A percentile compares a stretch with the other conserved stretches of the same genome.
Evolutionary conservation across 2,888 invertebrate genomes (phyloP).

Genomic region (Parapristionchus giblindavisi): DNA sequence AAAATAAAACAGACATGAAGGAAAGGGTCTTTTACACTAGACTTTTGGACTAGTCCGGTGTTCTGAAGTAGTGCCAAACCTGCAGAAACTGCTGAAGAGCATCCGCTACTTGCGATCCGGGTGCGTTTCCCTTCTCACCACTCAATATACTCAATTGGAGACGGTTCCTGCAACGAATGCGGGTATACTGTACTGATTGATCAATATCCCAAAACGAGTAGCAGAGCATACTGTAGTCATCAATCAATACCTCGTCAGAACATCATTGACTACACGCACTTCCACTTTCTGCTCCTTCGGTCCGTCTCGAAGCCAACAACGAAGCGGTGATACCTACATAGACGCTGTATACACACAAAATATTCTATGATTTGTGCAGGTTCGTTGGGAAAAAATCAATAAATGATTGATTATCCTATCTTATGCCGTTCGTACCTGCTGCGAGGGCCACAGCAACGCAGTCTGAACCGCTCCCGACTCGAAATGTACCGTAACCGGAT

Average conservation of each 20-base stretch:
- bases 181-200: neutral
- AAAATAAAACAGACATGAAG: too few species aligned
- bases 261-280: conserved; percentile 2
- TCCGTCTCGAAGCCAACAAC: conserved; percentile 8
- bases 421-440: conserved; percentile 40
- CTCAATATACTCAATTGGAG: conserved; percentile 24
- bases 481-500: conserved; percentile 42
- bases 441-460: conserved; percentile 46
- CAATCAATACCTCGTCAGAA: neutral
- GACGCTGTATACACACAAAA: conserved; percentile 10
- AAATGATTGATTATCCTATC: neutral
- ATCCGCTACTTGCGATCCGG: neutral
- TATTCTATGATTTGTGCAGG: neutral
- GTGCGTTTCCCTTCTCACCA: conserved; percentile 5
- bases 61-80: too few species aligned
- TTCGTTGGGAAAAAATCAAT: neutral
- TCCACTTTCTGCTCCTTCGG: conserved; percentile 28
- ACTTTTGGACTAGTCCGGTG: too few species aligned
- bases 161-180: neutral
- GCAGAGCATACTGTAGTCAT: neutral
- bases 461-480: conserved; percentile 35
- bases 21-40: too few species aligned
- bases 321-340: conserved; percentile 19
- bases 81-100: conserved; percentile 40
- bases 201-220: neutral